Evolutionary conservation across 2,113 vertebrate genomes (phyloP).

Genomic region (Caracal caracal): DNA sequence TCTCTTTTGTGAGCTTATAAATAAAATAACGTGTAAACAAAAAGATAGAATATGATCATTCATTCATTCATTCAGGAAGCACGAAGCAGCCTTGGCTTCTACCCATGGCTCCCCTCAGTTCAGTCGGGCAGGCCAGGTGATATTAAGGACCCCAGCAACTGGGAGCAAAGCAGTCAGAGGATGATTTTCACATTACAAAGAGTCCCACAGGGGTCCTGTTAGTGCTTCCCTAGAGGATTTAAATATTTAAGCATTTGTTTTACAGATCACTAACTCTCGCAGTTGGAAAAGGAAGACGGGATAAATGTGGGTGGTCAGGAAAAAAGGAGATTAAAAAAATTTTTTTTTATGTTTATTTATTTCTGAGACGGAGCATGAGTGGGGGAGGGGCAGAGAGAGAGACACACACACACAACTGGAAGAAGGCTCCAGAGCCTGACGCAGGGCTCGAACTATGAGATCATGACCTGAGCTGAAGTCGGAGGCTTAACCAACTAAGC

Average conservation of each 20-base stretch:
- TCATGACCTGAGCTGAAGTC: too few species aligned
- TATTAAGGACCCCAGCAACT: background rate
- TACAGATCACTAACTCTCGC: background rate
- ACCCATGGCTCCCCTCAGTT: background rate
- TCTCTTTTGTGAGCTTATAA: background rate
- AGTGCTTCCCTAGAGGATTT: background rate
- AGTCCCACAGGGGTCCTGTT: background rate
- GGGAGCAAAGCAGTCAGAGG: background rate
- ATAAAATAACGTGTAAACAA: background rate
- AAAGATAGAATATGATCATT: background rate
- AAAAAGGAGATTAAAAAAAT: too few species aligned
- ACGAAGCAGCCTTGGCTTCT: background rate
- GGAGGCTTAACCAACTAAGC: accelerated
- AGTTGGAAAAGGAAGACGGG: background rate
- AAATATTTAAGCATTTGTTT: constrained; percentile 28
- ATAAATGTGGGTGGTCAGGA: background rate
- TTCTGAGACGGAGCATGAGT: too few species aligned
- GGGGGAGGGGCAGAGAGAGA: too few species aligned
- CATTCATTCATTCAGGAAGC: constrained; percentile 4
- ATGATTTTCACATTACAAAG: constrained; percentile 15
- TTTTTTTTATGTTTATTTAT: too few species aligned
- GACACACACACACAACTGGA: too few species aligned
- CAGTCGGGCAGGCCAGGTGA: background rate
- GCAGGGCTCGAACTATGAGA: too few species aligned
- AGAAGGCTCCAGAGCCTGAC: too few species aligned